These are phyloP conservation scores for Pseudochirops cupreus DNA, from an alignment of 2,797 vertebrate genomes.

Conservation along the genomic window DNA sequence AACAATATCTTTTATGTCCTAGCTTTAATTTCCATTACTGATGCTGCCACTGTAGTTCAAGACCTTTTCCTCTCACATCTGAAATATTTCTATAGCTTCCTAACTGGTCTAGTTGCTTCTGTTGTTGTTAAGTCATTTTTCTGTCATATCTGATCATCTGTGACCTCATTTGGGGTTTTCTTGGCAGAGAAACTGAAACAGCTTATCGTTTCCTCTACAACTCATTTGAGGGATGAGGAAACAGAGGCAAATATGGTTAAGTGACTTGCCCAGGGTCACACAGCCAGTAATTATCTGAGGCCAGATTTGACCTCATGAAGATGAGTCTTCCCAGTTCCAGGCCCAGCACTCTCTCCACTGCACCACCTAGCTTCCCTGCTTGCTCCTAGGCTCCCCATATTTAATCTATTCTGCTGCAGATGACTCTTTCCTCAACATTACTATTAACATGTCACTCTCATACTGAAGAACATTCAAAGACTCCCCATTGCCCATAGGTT, in stretches of 20 bases:
- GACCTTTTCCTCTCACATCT: not conserved
- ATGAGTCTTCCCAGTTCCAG: not conserved
- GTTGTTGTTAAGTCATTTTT: not conserved
- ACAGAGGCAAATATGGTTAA: not conserved
- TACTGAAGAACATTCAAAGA: not conserved
- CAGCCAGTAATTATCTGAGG: not conserved
- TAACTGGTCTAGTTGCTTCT: not conserved
- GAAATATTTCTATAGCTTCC: not conserved
- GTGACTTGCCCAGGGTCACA: not conserved
- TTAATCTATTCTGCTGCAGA: not conserved
- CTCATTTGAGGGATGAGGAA: not conserved
- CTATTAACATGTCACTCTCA: not conserved
- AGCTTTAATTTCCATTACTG: slow-evolving; percentile 34
- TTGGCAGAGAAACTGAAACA: not conserved
- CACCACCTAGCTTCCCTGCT: not conserved
- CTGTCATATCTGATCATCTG: not conserved
- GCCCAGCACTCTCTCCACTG: not conserved
- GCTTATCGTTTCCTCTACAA: not conserved
- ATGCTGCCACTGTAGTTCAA: not conserved
- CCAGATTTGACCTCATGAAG: not conserved
- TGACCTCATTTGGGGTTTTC: not conserved
- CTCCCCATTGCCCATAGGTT: not conserved
- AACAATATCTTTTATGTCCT: not conserved
- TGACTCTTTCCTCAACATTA: not conserved
- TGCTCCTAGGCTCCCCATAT: not conserved